A percentile compares a stretch with the other conserved stretches of the same genome.
Evolutionary conservation across 2,888 invertebrate species (phyloP).

Genomic region (Rhagophthalmus giganteus): DNA sequence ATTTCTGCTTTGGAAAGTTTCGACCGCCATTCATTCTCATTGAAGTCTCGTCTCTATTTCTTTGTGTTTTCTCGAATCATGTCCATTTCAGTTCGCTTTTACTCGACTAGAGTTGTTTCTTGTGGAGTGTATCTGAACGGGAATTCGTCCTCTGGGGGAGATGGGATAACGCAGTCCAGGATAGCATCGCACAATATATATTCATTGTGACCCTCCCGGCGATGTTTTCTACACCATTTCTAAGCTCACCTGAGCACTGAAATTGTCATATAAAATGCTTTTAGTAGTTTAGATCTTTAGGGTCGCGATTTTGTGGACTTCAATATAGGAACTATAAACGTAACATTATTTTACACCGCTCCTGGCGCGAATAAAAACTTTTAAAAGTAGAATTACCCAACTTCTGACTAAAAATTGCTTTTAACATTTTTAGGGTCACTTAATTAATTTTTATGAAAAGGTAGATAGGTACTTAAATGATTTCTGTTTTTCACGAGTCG

Average conservation of each 20-base stretch:
- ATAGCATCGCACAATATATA: constrained; percentile 39
- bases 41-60: constrained; percentile 38
- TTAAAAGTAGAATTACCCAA: constrained; percentile 1
- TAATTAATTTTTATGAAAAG: no score
- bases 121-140: constrained; percentile 31
- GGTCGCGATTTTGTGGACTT: constrained; percentile 37
- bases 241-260: constrained; percentile 48
- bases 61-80: constrained; percentile 30
- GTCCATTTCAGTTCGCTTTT: constrained; percentile 30
- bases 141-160: constrained; percentile 32
- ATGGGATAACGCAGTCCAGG: constrained; percentile 30
- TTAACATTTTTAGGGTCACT: no score
- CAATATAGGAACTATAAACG: constrained; percentile 37
- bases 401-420: no score
- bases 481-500: no score
- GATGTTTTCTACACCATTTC: constrained; percentile 47
- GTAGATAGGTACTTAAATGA: no score
- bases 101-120: constrained; percentile 30
- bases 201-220: constrained; percentile 47
- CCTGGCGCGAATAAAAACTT: constrained; percentile 2
- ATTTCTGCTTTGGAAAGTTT: constrained; percentile 40
- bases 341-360: constrained; percentile 37
- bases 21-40: constrained; percentile 38
- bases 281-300: constrained; percentile 45
- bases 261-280: constrained; percentile 47